Conservation (phyloP, 2,888 invertebrate genomes). For the Choristoneura rosaceana region DNA sequence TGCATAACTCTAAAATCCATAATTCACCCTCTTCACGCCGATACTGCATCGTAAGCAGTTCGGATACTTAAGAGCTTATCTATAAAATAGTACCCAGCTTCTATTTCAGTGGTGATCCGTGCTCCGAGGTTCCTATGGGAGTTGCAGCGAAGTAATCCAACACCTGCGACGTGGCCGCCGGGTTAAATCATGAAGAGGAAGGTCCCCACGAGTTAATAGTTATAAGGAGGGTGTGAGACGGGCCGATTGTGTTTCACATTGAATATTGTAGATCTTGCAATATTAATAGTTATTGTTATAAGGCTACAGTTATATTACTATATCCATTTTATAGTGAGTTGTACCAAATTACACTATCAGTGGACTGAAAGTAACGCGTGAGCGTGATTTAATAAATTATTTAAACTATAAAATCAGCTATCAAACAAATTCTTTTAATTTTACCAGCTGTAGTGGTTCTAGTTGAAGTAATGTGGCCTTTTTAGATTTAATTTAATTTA, state of each 20-base stretch:
- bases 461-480: too few species aligned
- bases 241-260: slow-evolving; percentile 31
- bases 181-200: slow-evolving; percentile 51
- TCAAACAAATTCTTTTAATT: too few species aligned
- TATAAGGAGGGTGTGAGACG: slow-evolving; percentile 17
- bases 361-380: too few species aligned
- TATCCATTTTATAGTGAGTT: too few species aligned
- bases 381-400: too few species aligned
- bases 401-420: too few species aligned
- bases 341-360: too few species aligned
- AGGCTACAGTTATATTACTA: not conserved
- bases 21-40: slow-evolving; percentile 7
- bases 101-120: slow-evolving; percentile 44
- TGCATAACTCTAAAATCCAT: not conserved
- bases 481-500: too few species aligned
- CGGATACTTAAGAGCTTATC: slow-evolving; percentile 36
- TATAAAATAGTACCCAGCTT: slow-evolving; percentile 36
- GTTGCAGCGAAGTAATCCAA: slow-evolving; percentile 54
- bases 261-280: not conserved
- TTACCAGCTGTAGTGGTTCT: too few species aligned
- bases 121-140: slow-evolving; percentile 48
- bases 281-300: not conserved
- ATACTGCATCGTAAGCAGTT: slow-evolving; percentile 29
- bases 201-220: slow-evolving; percentile 39
- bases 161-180: slow-evolving; percentile 54